These are phyloP conservation scores for Ptyas mucosa DNA, from an alignment of 2,113 vertebrate genomes.

Conservation along the genomic window DNA sequence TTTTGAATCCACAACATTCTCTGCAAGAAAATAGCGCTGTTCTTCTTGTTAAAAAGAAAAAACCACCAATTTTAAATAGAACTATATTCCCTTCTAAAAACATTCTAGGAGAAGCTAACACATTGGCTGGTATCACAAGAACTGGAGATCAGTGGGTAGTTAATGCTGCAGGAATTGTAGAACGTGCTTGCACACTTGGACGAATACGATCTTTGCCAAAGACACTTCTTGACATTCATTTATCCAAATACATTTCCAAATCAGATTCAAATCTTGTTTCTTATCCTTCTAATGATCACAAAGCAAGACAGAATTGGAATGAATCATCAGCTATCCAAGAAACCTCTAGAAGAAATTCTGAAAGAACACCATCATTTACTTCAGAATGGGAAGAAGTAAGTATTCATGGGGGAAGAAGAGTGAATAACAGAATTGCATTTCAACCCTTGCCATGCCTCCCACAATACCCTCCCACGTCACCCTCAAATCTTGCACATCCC, in stretches of 20 bases:
- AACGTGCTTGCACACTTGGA: constrained; percentile 89
- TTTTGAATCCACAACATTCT: constrained; percentile 56
- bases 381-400: constrained; percentile 98
- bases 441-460: background rate
- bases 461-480: background rate
- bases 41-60: constrained; percentile 72
- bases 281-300: constrained; percentile 79
- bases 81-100: constrained; percentile 90
- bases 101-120: constrained; percentile 75
- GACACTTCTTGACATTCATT: constrained; percentile 86
- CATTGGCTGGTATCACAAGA: constrained; percentile 58
- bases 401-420: background rate
- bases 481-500: background rate
- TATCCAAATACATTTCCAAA: constrained; percentile 90
- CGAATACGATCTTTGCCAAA: constrained; percentile 90
- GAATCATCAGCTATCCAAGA: constrained; percentile 73
- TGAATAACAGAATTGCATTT: background rate
- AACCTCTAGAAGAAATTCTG: constrained; percentile 76
- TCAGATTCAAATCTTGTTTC: constrained; percentile 92
- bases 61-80: constrained; percentile 89
- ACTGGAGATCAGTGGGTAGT: constrained; percentile 72
- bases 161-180: constrained; percentile 76
- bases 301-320: constrained; percentile 80
- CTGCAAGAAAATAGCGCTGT: constrained; percentile 59
- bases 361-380: constrained; percentile 93